Conservation (phyloP, 2,797 vertebrate species). For the Gastrophryne carolinensis region DNA sequence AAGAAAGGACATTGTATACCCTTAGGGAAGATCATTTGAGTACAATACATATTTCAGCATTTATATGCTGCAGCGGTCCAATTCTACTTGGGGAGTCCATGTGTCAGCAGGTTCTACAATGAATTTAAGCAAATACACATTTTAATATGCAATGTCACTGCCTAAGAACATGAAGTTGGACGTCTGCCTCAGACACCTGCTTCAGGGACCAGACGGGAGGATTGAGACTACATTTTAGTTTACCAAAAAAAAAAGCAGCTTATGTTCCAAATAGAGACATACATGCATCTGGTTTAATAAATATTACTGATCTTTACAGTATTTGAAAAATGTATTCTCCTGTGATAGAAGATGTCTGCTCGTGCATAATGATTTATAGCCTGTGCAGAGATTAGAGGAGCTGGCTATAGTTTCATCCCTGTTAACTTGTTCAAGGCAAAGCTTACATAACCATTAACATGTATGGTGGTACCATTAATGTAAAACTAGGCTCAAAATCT, state of each 20-base stretch:
- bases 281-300: slow-evolving; percentile 40
- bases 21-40: too few relatives aligned
- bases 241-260: slow-evolving; percentile 18
- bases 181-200: slow-evolving; percentile 30
- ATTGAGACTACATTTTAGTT: slow-evolving; percentile 13
- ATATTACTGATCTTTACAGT: slow-evolving; percentile 28
- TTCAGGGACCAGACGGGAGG: slow-evolving; percentile 19
- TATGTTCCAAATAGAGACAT: slow-evolving; percentile 37
- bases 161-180: slow-evolving; percentile 29
- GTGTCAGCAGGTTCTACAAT: slow-evolving; percentile 23
- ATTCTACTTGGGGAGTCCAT: slow-evolving; percentile 16
- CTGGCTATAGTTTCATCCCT: neutral
- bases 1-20: neutral
- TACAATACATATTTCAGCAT: neutral
- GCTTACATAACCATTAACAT: neutral
- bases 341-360: neutral
- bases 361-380: slow-evolving; percentile 12
- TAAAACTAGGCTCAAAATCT: too few relatives aligned
- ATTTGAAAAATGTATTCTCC: slow-evolving; percentile 27
- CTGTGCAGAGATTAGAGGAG: slow-evolving; percentile 9
- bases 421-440: neutral
- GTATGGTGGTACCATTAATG: neutral
- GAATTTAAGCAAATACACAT: slow-evolving; percentile 33
- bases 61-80: slow-evolving; percentile 10
- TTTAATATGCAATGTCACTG: slow-evolving; percentile 15